These are phyloP conservation scores for Shinisaurus crocodilurus DNA, from an alignment of 2,113 vertebrate species.

Conservation along the genomic window DNA sequence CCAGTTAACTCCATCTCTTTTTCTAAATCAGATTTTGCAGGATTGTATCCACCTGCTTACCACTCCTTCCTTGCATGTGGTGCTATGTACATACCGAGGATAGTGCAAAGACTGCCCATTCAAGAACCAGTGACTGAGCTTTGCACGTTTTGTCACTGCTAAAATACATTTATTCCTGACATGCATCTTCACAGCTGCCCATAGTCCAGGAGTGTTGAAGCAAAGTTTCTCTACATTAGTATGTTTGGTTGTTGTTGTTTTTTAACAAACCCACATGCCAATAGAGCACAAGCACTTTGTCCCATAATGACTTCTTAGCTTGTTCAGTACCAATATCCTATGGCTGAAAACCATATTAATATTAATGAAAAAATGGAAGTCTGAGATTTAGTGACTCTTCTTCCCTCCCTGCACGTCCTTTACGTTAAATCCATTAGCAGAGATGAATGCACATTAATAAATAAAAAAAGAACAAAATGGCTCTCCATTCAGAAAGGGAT, in stretches of 20 bases:
- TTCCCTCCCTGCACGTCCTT: conserved; percentile 67
- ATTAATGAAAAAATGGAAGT: conserved; percentile 75
- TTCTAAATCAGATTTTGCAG: conserved; percentile 5
- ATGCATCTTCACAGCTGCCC: neutral
- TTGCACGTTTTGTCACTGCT: neutral
- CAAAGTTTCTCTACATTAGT: conserved; percentile 32
- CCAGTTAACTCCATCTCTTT: neutral
- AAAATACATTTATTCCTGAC: conserved; percentile 22
- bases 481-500: conserved; percentile 71
- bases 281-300: conserved; percentile 57
- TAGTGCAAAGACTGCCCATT: conserved; percentile 11
- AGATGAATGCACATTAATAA: conserved; percentile 75
- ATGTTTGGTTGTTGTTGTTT: conserved; percentile 32
- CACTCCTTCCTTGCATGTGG: conserved; percentile 23
- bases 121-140: neutral
- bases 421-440: conserved; percentile 79
- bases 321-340: conserved; percentile 34
- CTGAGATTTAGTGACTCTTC: conserved; percentile 69
- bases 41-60: neutral
- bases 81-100: conserved; percentile 7
- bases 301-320: conserved; percentile 63
- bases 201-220: conserved; percentile 9
- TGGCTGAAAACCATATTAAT: conserved; percentile 75
- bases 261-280: neutral
- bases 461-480: conserved; percentile 71